A percentile compares a stretch with the other conserved stretches of the same genome.
phyloP scores from a whole-genome alignment of 2,113 vertebrate genomes.

The Miniopterus natalensis region DNA sequence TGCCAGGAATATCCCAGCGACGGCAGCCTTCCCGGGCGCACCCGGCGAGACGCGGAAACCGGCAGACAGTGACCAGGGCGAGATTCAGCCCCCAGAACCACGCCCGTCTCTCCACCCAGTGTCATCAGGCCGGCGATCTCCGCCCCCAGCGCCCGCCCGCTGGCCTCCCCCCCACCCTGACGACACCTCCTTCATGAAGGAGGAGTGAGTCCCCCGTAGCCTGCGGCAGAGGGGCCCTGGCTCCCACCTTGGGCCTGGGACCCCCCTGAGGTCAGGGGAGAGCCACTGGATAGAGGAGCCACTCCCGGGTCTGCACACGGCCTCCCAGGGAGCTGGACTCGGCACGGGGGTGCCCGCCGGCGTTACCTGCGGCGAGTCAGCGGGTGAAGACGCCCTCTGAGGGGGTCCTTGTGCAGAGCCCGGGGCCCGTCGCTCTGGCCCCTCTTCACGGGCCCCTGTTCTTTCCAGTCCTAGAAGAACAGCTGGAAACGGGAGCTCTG shows the following conservation, averaged over 20 bases:
- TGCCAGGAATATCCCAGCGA: neutral
- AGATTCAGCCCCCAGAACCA: neutral
- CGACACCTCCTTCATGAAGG: neutral
- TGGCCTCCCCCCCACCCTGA: neutral
- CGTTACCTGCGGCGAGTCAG: accelerated
- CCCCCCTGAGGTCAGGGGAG: accelerated
- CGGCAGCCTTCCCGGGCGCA: neutral
- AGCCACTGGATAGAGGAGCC: neutral
- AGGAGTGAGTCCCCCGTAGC: accelerated
- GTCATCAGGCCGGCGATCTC: accelerated
- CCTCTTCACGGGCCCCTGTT: neutral
- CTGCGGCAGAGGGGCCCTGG: neutral
- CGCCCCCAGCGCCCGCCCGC: accelerated
- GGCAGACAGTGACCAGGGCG: accelerated
- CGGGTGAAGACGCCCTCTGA: accelerated
- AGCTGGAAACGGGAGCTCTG: too few species aligned
- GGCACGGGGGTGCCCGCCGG: accelerated
- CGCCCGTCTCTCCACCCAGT: neutral
- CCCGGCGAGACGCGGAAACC: neutral
- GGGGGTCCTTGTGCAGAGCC: accelerated
- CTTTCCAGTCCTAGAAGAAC: neutral
- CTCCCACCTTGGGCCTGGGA: accelerated
- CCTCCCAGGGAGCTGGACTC: neutral
- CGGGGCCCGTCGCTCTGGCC: accelerated
- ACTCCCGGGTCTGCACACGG: too few species aligned